phyloP scores from a whole-genome alignment of 1,140 invertebrate genomes.

The Cryptotermes secundus region DNA sequence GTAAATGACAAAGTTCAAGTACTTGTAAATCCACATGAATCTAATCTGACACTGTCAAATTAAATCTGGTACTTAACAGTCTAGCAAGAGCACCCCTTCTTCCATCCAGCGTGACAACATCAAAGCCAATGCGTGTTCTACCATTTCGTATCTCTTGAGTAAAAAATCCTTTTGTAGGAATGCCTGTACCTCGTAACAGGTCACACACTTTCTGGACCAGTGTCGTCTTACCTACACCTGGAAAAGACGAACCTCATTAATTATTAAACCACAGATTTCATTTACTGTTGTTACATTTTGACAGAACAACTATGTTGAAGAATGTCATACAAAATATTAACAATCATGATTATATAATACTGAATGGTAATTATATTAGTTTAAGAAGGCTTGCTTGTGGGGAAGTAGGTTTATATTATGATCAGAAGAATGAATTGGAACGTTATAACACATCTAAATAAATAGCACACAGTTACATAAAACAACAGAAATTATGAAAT shows the following conservation, averaged over 20 bases:
- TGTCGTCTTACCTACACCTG: conserved; percentile 55
- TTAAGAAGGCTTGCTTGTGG: too few species aligned
- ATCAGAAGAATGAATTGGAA: too few species aligned
- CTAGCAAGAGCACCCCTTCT: conserved; percentile 46
- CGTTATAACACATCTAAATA: too few species aligned
- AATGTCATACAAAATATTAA: neutral
- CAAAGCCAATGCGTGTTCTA: conserved; percentile 50
- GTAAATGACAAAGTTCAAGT: neutral
- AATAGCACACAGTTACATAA: too few species aligned
- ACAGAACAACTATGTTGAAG: neutral
- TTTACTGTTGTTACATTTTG: neutral
- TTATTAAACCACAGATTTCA: neutral
- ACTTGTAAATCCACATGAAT: too few species aligned
- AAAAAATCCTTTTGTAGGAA: conserved; percentile 48
- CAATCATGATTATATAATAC: too few species aligned
- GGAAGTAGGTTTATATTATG: too few species aligned
- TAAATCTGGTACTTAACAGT: conserved; percentile 37
- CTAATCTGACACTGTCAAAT: too few species aligned
- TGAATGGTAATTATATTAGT: too few species aligned
- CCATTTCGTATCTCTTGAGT: conserved; percentile 50
- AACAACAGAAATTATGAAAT: too few species aligned
- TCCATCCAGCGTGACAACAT: conserved; percentile 51
- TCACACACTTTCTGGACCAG: conserved; percentile 47
- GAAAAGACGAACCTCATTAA: neutral
- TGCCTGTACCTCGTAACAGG: conserved; percentile 40